phyloP scores from a whole-genome alignment of 1,140 invertebrate species.

The Drosophila lacteicornis region DNA sequence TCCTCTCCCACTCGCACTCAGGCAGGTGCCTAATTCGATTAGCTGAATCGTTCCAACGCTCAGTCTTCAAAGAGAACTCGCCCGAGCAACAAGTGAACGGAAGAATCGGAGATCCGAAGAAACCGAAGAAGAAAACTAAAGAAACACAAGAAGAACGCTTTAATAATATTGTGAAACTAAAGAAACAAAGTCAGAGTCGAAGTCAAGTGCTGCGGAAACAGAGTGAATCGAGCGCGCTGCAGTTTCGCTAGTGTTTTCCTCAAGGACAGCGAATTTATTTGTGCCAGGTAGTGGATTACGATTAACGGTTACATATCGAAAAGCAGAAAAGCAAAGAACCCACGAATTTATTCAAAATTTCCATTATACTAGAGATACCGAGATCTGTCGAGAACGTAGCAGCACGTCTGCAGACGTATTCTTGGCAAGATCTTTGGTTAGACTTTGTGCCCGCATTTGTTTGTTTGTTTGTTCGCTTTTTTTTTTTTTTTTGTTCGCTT shows the following conservation, averaged over 20 bases:
- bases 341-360: constrained; percentile 58
- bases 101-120: constrained; percentile 20
- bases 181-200: constrained; percentile 1
- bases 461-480: constrained; percentile 27
- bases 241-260: constrained; percentile 53
- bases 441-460: constrained; percentile 64
- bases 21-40: constrained; percentile 73
- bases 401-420: constrained; percentile 45
- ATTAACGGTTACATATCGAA: constrained; percentile 7
- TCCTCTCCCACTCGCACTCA: constrained; percentile 35
- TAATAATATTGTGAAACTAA: constrained; percentile 39
- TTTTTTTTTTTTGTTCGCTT: constrained; percentile 14
- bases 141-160: constrained; percentile 22
- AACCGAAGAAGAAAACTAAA: constrained; percentile 17
- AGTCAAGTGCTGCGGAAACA: constrained; percentile 39
- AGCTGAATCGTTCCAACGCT: constrained; percentile 43
- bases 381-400: constrained; percentile 38
- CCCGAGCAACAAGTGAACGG: constrained; percentile 56
- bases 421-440: constrained; percentile 61
- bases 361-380: constrained; percentile 72
- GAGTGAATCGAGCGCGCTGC: constrained; percentile 39
- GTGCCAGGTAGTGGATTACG: constrained; percentile 55
- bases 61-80: constrained; percentile 61
- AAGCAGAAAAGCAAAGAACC: background rate
- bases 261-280: constrained; percentile 26